Evolutionary conservation across 1,140 invertebrate species (phyloP).

Genomic region (Venturia canescens): DNA sequence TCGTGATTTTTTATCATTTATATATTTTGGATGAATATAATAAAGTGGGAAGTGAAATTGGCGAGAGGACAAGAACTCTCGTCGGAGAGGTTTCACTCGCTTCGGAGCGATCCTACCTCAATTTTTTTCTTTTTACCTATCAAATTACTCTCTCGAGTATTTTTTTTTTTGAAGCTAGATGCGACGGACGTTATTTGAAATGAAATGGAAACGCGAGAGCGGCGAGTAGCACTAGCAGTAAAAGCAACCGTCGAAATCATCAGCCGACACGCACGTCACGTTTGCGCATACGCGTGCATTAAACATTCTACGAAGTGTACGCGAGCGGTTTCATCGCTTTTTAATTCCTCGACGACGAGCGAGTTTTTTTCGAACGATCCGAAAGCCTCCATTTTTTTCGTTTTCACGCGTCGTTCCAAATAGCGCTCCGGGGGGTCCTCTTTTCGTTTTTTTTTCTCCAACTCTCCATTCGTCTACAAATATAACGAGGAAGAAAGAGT

Average conservation of each 20-base stretch:
- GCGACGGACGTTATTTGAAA: too few relatives aligned
- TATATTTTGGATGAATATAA: neutral
- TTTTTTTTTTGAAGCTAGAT: too few relatives aligned
- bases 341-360: too few relatives aligned
- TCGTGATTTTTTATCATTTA: constrained; percentile 4
- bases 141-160: too few relatives aligned
- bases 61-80: neutral
- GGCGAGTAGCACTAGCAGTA: neutral
- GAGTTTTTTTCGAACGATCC: too few relatives aligned
- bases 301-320: neutral
- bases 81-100: too few relatives aligned
- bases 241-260: neutral
- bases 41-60: too few relatives aligned
- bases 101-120: neutral
- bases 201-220: neutral
- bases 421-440: neutral
- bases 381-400: too few relatives aligned
- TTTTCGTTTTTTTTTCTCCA: neutral
- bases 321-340: too few relatives aligned
- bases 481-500: neutral
- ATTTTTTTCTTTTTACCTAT: too few relatives aligned
- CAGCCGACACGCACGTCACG: neutral
- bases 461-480: neutral
- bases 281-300: neutral
- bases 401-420: too few relatives aligned